Conservation (phyloP, 2,888 invertebrate species). For the Thecocarcelia acutangulata region DNA sequence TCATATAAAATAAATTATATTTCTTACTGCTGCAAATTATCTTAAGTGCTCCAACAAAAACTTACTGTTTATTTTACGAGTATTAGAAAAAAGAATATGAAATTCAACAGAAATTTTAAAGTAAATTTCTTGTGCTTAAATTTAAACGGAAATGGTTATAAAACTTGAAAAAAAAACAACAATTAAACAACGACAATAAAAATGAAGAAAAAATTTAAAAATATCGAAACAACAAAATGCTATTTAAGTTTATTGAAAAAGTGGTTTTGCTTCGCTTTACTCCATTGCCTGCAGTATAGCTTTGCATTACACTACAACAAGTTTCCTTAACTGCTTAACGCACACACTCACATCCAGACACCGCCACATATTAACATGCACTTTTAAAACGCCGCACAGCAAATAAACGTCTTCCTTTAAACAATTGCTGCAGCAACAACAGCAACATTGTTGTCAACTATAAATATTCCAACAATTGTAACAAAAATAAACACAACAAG, state of each 20-base stretch:
- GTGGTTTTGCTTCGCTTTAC: conserved; percentile 27
- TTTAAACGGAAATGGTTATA: conserved; percentile 63
- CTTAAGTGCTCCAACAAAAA: too few relatives aligned
- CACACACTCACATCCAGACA: not conserved
- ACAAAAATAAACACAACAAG: not conserved
- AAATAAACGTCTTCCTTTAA: conserved; percentile 57
- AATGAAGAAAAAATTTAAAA: conserved; percentile 18
- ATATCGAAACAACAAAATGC: conserved; percentile 58
- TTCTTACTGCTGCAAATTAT: too few relatives aligned
- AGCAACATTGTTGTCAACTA: conserved; percentile 71
- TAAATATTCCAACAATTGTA: conserved; percentile 58
- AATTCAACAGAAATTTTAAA: not conserved
- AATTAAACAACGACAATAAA: conserved; percentile 38
- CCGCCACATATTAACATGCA: not conserved
- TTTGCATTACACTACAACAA: not conserved
- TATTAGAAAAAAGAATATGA: not conserved
- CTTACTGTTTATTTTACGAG: too few relatives aligned
- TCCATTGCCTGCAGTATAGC: conserved; percentile 33
- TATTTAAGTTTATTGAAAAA: conserved; percentile 66
- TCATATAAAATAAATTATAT: too few relatives aligned
- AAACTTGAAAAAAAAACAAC: conserved; percentile 56
- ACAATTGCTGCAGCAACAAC: conserved; percentile 59
- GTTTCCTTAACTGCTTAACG: conserved; percentile 12
- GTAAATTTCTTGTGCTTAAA: conserved; percentile 57
- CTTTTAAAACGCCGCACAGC: not conserved